Conservation (phyloP, 2,888 invertebrate genomes). For the Xestia rhomboidea region DNA sequence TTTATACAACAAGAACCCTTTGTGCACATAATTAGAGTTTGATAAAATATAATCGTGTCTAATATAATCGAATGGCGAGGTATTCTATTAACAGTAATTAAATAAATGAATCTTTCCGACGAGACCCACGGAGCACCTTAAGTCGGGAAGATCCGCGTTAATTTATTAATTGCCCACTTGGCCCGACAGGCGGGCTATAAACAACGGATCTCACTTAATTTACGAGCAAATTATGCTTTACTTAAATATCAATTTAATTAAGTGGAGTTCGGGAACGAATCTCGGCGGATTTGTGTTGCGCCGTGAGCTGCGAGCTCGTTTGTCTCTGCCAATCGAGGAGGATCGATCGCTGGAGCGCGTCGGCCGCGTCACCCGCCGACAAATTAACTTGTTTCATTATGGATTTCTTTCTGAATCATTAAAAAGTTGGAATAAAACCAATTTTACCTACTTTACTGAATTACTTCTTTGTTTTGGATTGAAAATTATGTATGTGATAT, state of each 20-base stretch:
- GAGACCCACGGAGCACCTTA: conserved; percentile 83
- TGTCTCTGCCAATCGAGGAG: conserved; percentile 83
- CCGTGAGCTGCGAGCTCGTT: conserved; percentile 74
- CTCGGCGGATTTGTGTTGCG: conserved; percentile 80
- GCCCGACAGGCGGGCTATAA: conserved; percentile 85
- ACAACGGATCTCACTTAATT: conserved; percentile 90
- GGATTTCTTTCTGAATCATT: conserved; percentile 46
- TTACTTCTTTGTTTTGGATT: background rate
- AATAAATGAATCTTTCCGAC: conserved; percentile 86
- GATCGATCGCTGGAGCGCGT: conserved; percentile 68
- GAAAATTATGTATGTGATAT: background rate
- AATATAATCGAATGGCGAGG: conserved; percentile 68
- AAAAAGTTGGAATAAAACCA: conserved; percentile 19
- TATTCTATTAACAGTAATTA: conserved; percentile 82
- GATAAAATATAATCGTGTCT: conserved; percentile 53
- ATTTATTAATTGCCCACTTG: conserved; percentile 90
- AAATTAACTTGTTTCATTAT: conserved; percentile 69
- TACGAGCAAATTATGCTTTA: conserved; percentile 90
- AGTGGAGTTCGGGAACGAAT: conserved; percentile 86
- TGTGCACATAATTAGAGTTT: conserved; percentile 28
- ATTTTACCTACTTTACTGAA: background rate
- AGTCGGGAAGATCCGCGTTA: conserved; percentile 86
- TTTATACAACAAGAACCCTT: conserved; percentile 24
- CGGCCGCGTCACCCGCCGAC: conserved; percentile 45
- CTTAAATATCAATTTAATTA: conserved; percentile 91